A percentile compares a stretch with the other conserved stretches of the same genome.
These are phyloP conservation scores for Parnassius smintheus DNA, from an alignment of 2,888 invertebrate genomes.

Conservation along the genomic window DNA sequence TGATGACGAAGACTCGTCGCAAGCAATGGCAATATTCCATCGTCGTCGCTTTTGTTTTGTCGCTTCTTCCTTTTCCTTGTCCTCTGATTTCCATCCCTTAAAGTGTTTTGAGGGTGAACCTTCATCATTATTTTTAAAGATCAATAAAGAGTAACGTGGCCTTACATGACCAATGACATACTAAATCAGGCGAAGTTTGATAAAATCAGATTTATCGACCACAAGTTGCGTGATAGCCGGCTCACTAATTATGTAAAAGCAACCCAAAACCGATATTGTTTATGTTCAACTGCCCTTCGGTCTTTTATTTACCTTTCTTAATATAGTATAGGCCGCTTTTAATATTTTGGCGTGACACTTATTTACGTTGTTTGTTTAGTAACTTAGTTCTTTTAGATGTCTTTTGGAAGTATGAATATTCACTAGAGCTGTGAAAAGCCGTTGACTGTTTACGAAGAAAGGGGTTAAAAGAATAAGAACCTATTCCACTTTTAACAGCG, in stretches of 20 bases:
- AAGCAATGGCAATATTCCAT: slow-evolving; percentile 63
- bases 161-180: slow-evolving; percentile 21
- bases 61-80: slow-evolving; percentile 29
- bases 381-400: too few species aligned
- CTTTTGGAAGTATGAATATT: too few species aligned
- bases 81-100: slow-evolving; percentile 38
- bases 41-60: slow-evolving; percentile 40
- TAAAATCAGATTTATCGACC: slow-evolving; percentile 59
- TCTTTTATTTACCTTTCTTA: background rate
- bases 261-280: background rate
- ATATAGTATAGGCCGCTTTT: too few species aligned
- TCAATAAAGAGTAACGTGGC: background rate
- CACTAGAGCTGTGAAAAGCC: too few species aligned
- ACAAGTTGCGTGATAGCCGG: slow-evolving; percentile 46
- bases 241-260: slow-evolving; percentile 12
- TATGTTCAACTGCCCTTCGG: background rate
- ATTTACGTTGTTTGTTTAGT: too few species aligned
- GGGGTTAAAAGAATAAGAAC: too few species aligned
- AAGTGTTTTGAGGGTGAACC: slow-evolving; percentile 54
- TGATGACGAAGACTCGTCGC: slow-evolving; percentile 86
- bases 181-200: slow-evolving; percentile 51
- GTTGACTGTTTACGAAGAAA: too few species aligned
- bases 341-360: too few species aligned
- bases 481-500: too few species aligned
- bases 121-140: slow-evolving; percentile 49